These are phyloP conservation scores for Phaethornis superciliosus DNA, from an alignment of 2,113 vertebrate species.

Conservation along the genomic window DNA sequence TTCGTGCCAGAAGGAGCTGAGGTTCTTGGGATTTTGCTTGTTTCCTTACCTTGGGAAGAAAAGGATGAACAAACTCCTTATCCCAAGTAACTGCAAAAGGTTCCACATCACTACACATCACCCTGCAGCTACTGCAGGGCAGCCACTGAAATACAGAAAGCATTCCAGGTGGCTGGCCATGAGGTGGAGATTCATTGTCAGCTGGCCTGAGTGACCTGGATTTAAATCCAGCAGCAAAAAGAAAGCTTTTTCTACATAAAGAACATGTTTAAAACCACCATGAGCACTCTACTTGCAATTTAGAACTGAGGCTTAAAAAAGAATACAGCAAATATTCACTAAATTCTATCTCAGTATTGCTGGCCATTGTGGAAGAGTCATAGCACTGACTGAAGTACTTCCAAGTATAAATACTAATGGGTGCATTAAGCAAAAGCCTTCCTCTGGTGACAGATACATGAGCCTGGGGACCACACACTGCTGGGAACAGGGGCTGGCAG, in stretches of 20 bases:
- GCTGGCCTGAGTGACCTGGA: neutral
- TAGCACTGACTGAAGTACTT: neutral
- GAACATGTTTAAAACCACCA: neutral
- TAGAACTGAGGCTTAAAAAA: neutral
- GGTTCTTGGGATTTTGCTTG: too few species aligned
- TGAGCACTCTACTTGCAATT: neutral
- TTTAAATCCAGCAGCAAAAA: neutral
- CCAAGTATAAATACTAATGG: neutral
- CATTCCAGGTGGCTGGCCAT: neutral
- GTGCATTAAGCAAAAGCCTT: too few species aligned
- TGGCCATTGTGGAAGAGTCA: accelerated
- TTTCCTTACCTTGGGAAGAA: too few species aligned
- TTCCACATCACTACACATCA: neutral
- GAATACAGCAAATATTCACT: neutral
- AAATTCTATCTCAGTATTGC: neutral
- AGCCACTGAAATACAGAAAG: neutral
- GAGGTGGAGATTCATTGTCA: neutral
- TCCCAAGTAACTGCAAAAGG: too few species aligned
- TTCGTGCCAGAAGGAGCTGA: too few species aligned
- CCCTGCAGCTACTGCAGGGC: neutral
- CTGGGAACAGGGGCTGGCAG: neutral
- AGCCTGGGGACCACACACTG: accelerated
- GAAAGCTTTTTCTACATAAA: neutral
- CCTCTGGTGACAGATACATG: too few species aligned
- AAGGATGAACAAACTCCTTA: too few species aligned